phyloP scores from a whole-genome alignment of 2,888 invertebrate genomes.

The Gerris lacustris region DNA sequence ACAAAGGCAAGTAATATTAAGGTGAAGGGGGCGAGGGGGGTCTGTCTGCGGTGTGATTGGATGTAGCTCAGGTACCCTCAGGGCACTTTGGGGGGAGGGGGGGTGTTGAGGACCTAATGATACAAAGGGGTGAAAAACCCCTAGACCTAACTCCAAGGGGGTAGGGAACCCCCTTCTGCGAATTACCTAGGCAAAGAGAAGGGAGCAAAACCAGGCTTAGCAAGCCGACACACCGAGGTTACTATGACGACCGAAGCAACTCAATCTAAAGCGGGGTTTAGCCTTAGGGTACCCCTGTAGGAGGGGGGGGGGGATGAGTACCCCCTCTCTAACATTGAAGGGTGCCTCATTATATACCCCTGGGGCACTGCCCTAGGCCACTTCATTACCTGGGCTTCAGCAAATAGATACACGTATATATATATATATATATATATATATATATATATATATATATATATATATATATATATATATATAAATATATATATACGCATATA shows the following conservation, averaged over 20 bases:
- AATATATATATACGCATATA: no score
- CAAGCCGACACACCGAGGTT: constrained; percentile 18
- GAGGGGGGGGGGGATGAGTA: not conserved
- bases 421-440: no score
- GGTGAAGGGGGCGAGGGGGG: no score
- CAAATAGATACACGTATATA: no score
- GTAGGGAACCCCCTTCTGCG: no score
- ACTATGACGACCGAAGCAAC: constrained; percentile 26
- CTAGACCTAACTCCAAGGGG: no score
- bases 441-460: no score
- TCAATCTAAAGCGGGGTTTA: constrained; percentile 25
- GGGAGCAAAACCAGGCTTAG: not conserved
- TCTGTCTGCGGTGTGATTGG: not conserved
- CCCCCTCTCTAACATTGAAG: no score
- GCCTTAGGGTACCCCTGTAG: constrained; percentile 14
- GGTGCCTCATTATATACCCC: not conserved
- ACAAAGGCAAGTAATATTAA: no score
- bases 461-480: no score
- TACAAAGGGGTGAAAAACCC: not conserved
- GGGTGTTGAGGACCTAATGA: not conserved
- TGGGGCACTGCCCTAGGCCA: not conserved
- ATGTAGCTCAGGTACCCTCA: not conserved
- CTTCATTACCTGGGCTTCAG: not conserved
- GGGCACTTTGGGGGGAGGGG: not conserved
- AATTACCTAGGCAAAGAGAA: no score